Conservation (phyloP, 2,113 vertebrate species). For the Sorex fumeus region DNA sequence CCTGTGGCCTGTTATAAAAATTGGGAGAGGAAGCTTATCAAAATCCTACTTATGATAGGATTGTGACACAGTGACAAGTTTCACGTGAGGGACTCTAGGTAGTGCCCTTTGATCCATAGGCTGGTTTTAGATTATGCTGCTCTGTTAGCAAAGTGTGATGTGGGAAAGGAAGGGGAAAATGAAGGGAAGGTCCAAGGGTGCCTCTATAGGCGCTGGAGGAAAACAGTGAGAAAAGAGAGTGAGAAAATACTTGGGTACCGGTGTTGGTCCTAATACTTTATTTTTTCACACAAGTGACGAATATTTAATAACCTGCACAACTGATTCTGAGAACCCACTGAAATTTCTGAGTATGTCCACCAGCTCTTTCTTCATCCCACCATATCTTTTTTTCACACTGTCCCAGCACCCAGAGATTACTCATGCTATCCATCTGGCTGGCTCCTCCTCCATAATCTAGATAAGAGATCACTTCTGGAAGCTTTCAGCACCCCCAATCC, state of each 20-base stretch:
- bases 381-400: fast-evolving
- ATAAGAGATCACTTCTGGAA: not conserved
- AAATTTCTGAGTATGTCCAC: not conserved
- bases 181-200: not conserved
- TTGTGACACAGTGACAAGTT: not conserved
- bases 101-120: not conserved
- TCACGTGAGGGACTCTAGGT: not conserved
- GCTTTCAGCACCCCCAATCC: not conserved
- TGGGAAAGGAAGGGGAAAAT: not conserved
- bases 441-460: too few species aligned
- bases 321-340: not conserved
- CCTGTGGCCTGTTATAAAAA: too few species aligned
- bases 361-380: not conserved
- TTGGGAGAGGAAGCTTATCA: not conserved
- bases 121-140: not conserved
- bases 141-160: fast-evolving
- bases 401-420: fast-evolving
- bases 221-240: not conserved
- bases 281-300: not conserved
- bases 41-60: not conserved
- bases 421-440: not conserved
- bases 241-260: too few species aligned
- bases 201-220: not conserved
- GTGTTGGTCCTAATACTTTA: not conserved
- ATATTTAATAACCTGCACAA: not conserved